Evolutionary conservation across 2,797 vertebrate species (phyloP).

Genomic region (Eupleurogrammus muticus): DNA sequence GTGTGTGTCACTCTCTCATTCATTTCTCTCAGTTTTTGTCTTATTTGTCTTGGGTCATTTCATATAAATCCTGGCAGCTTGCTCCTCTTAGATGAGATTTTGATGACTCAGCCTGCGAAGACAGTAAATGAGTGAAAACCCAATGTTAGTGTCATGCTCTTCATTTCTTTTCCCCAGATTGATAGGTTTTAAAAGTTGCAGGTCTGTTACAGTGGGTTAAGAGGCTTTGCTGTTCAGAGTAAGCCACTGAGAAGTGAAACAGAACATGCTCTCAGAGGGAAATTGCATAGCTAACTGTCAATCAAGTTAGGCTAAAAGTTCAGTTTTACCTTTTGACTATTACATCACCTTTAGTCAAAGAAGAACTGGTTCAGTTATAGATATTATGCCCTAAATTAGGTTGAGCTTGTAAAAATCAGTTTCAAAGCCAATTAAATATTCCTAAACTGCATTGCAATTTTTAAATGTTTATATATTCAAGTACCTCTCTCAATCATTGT

Average conservation of each 20-base stretch:
- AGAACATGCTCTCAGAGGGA: background rate
- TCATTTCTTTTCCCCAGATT: background rate
- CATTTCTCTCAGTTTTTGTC: background rate
- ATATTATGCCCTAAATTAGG: background rate
- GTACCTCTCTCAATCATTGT: background rate
- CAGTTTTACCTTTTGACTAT: background rate
- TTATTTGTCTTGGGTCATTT: conserved; percentile 10
- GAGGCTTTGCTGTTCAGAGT: background rate
- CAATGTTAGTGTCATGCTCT: conserved; percentile 12
- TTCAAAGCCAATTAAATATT: conserved; percentile 20
- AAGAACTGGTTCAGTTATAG: background rate
- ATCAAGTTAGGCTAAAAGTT: conserved; percentile 4
- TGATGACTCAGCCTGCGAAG: conserved; percentile 36
- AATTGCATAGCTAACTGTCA: background rate
- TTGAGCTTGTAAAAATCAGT: background rate
- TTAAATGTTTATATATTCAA: conserved; percentile 1
- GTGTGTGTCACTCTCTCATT: conserved; percentile 21
- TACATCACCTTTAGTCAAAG: background rate
- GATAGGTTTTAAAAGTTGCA: background rate
- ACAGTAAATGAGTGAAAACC: conserved; percentile 9
- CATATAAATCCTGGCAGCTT: conserved; percentile 38
- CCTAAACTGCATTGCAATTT: conserved; percentile 13
- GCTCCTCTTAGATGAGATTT: conserved; percentile 1
- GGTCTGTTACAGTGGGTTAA: background rate
- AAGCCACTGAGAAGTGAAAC: background rate